Conservation (phyloP, 2,888 invertebrate genomes). For the Diabrotica balteata region DNA sequence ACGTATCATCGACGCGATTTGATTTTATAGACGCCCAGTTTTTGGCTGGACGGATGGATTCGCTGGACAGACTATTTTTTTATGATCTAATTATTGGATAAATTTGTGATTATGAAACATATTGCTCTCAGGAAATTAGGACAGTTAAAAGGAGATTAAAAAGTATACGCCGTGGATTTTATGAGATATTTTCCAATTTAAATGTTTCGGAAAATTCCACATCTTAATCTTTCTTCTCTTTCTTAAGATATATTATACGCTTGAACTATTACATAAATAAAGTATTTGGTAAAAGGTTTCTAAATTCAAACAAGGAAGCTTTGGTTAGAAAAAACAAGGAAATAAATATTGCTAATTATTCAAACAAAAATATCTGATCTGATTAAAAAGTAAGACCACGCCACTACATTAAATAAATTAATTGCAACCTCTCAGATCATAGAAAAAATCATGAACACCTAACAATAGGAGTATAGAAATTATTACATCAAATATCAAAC, state of each 20-base stretch:
- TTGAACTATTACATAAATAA: no score
- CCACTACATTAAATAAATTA: no score
- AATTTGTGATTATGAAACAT: constrained; percentile 22
- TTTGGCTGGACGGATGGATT: constrained; percentile 22
- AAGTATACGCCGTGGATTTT: constrained; percentile 4
- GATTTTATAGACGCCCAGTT: constrained; percentile 23
- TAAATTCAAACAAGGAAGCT: no score
- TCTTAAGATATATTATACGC: not conserved
- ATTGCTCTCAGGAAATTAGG: constrained; percentile 23
- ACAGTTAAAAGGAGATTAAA: constrained; percentile 26
- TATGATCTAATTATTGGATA: constrained; percentile 26
- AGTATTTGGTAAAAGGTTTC: no score
- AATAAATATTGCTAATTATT: no score
- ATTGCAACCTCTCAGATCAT: no score
- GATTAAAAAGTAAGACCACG: no score
- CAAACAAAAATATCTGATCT: no score
- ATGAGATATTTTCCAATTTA: constrained; percentile 12
- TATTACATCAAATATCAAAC: no score
- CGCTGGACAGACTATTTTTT: constrained; percentile 31
- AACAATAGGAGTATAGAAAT: no score
- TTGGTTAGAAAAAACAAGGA: no score
- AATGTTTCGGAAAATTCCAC: constrained; percentile 8
- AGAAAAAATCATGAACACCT: no score
- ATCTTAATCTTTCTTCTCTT: not conserved
- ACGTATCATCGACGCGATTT: constrained; percentile 27